Base-by-base conservation (phyloP, 1,140 invertebrate species). In the Leguminivora glycinivorella region DNA sequence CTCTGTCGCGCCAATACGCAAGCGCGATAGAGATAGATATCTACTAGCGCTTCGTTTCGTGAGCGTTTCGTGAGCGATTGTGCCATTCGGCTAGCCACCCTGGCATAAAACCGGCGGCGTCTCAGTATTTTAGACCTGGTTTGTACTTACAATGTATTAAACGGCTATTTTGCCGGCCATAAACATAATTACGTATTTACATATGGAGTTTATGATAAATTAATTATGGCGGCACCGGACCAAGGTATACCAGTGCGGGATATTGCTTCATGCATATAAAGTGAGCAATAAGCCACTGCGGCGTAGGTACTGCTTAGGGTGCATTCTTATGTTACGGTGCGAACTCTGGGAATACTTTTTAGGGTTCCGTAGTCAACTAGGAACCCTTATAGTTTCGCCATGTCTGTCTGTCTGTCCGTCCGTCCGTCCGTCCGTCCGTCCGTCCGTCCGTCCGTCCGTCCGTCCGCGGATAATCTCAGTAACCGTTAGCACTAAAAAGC, bases 231-330 rank as follows among this genome's bases (percentile, higher is more conserved):
- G 79, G 70, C 69, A 76, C 74, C 73, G 72, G 75, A 75, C 75
- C 72, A 76, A 74, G 75, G 76, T 71, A 63, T 47, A 74, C 70
- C 73, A 79, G 76, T 78, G 76, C 78, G 77, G 76, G 81, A 80
- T 83, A 83, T 85, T 83, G 75, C 81, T 81, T 80, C 79, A 79
- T 83, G 81, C 81, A 82, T 83, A 82, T 82, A 81, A 81, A 84
- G 77, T 81, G 80, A 83, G 79, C 79, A 81, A 84, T 77, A 83
- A 83, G 67, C 80, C 75, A 70, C 76, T 75, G 74, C 73, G 38
- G 24, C 74, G 68, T 69, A 14, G 9, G 25, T 25, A 14, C 9
- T 17, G 6, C 47, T 47, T 1, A 43, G 67, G 47, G 14, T 70
- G 74, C 77, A 73, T 47, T 72, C 72, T n/a, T 24, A 31, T 14